Evolutionary conservation across 2,888 invertebrate genomes (phyloP), one percentile per base, ranked within the genome.

Genomic region (Dichetophora obliterata): DNA sequence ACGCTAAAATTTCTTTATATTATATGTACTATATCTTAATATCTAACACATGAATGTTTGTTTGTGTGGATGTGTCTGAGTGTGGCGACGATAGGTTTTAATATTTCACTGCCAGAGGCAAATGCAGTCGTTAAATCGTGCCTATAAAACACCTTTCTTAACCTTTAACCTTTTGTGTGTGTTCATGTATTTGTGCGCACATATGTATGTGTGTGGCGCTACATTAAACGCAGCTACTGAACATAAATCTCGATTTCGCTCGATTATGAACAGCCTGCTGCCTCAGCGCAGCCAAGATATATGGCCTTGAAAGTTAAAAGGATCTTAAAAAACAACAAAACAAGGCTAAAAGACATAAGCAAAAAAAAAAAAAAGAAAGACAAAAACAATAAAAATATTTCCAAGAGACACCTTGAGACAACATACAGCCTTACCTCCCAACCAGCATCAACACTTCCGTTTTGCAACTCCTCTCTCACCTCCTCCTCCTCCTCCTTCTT

Each of bases 201-300:
- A n/a, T 63, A 16, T 65, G 27, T 5, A 31, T 9, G 19, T 31
- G 65, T 19, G 16, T 19, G 6, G 19, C 14, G 54, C 70, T 31
- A 57, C 71, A 71, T 71, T 37, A 71, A 71, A 59, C 57, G 71
- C 57, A 72, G 72, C 72, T 61, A n/a, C n/a, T 50, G 63, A 24
- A 31, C 37, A 74, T 65, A 74, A 74, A 65, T 74, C 65, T 54
- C 43, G 43, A 37, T 74, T 65, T 14, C 54, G 52, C 54, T 74
- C 74, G 65, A 74, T 74, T 74, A 54, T 74, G 66, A 74, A 74
- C 54, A 50, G 43, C 27, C 66, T 19, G 59, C 31, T 19, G 34
- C 24, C 61, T 63, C 50, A 6, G n/a, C 50, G 43, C 61, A 31
- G 61, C 16, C 16, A 54, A 65, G 22, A 34, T 59, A 61, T 61